Evolutionary conservation across 2,888 invertebrate genomes (phyloP).

Genomic region (Parnassius glacialis): DNA sequence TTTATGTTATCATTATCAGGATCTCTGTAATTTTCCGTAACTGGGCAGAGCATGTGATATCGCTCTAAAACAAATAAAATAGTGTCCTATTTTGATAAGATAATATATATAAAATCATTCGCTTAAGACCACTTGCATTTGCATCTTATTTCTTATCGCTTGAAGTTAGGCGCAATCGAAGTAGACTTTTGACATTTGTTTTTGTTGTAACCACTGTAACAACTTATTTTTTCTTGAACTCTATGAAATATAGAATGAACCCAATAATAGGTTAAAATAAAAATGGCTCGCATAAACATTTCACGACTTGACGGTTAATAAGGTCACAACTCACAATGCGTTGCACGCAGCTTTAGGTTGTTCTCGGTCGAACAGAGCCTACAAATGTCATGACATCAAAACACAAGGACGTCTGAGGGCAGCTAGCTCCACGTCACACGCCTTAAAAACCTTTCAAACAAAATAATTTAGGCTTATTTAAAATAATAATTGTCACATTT

Average conservation of each 20-base stretch:
- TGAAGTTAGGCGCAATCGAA: constrained; percentile 12
- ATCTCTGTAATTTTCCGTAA: constrained; percentile 25
- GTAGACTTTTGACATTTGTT: constrained; percentile 21
- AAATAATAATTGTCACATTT: no score
- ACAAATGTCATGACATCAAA: constrained; percentile 25
- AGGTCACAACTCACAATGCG: constrained; percentile 23
- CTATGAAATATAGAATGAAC: not conserved
- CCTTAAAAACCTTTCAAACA: no score
- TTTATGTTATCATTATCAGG: constrained; percentile 25
- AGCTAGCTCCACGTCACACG: not conserved
- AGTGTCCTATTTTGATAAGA: constrained; percentile 21
- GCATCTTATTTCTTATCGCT: constrained; percentile 13
- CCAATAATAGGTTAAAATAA: constrained; percentile 13
- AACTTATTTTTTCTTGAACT: constrained; percentile 15
- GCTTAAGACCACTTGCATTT: constrained; percentile 1
- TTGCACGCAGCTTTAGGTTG: constrained; percentile 8
- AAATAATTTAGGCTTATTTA: no score
- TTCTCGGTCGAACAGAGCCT: constrained; percentile 6
- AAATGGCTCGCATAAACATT: constrained; percentile 21
- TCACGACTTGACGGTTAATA: constrained; percentile 25
- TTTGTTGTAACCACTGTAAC: constrained; percentile 9
- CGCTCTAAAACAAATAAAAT: constrained; percentile 18
- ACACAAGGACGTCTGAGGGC: constrained; percentile 16
- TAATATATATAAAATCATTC: constrained; percentile 11
- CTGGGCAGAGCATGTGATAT: constrained; percentile 13